Conservation (phyloP, 2,888 invertebrate species). For the Bellardia pandia region DNA sequence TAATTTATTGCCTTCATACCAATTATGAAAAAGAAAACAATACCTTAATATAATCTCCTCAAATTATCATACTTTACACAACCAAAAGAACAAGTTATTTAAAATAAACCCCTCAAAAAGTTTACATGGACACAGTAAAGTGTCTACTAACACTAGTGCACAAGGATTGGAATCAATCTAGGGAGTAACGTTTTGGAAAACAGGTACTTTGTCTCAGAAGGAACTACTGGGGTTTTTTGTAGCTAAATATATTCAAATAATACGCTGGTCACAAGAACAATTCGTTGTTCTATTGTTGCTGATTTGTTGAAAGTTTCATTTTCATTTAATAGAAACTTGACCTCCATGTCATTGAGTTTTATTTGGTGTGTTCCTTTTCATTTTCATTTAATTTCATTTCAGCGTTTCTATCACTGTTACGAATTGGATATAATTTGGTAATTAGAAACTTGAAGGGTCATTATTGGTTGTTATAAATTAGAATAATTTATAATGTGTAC, state of each 20-base stretch:
- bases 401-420: neutral
- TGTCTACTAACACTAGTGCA: too few species aligned
- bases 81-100: too few species aligned
- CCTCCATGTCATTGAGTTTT: neutral
- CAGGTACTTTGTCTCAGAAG: too few species aligned
- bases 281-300: neutral
- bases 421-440: conserved; percentile 15
- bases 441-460: conserved; percentile 16
- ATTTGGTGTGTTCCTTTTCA: neutral
- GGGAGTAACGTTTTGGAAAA: too few species aligned
- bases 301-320: conserved; percentile 7
- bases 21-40: too few species aligned
- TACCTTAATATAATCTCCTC: too few species aligned
- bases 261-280: neutral
- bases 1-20: too few species aligned
- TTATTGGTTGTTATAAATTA: conserved; percentile 20
- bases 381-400: neutral
- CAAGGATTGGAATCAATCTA: too few species aligned
- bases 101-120: too few species aligned
- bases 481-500: conserved; percentile 7
- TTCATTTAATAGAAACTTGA: conserved; percentile 32
- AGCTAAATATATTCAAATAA: neutral
- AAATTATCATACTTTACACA: too few species aligned
- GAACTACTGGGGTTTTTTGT: neutral
- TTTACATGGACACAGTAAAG: too few species aligned